phyloP scores from a whole-genome alignment of 35 echinoderm and acorn worm genomes.

The Patiria miniata region DNA sequence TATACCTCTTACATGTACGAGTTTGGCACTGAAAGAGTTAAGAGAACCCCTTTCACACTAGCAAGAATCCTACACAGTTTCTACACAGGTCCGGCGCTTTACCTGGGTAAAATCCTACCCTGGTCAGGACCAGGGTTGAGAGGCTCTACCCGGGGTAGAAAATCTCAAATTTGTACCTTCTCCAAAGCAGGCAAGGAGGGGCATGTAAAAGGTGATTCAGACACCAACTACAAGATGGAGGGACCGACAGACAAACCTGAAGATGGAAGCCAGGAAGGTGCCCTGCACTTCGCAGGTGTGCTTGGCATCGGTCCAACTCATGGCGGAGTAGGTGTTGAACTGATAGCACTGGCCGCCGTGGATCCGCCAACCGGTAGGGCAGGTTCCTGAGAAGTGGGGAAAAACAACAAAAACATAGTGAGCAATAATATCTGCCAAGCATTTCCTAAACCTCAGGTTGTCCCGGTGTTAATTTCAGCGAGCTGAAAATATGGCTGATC shows the following conservation, averaged over 20 bases:
- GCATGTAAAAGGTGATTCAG: not conserved
- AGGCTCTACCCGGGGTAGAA: too few relatives aligned
- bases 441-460: not conserved
- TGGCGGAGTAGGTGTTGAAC: constrained; percentile 51
- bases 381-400: constrained; percentile 44
- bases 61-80: too few relatives aligned
- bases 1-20: too few relatives aligned
- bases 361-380: constrained; percentile 70
- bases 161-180: not conserved
- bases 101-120: too few relatives aligned
- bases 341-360: constrained; percentile 81
- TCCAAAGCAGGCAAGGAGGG: not conserved
- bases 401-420: too few relatives aligned
- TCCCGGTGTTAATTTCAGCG: not conserved
- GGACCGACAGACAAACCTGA: constrained; percentile 20
- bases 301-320: constrained; percentile 80
- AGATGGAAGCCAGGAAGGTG: constrained; percentile 64
- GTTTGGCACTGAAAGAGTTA: too few relatives aligned
- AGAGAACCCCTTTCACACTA: too few relatives aligned
- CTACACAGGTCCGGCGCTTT: too few relatives aligned
- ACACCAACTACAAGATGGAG: not conserved
- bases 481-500: too few relatives aligned
- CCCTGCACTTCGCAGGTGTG: constrained; percentile 86
- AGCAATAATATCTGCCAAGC: not conserved
- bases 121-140: too few relatives aligned